A percentile compares a stretch with the other conserved stretches of the same genome.
These are phyloP conservation scores for Neotoma lepida DNA, from an alignment of 2,113 vertebrate species.

Conservation along the genomic window DNA sequence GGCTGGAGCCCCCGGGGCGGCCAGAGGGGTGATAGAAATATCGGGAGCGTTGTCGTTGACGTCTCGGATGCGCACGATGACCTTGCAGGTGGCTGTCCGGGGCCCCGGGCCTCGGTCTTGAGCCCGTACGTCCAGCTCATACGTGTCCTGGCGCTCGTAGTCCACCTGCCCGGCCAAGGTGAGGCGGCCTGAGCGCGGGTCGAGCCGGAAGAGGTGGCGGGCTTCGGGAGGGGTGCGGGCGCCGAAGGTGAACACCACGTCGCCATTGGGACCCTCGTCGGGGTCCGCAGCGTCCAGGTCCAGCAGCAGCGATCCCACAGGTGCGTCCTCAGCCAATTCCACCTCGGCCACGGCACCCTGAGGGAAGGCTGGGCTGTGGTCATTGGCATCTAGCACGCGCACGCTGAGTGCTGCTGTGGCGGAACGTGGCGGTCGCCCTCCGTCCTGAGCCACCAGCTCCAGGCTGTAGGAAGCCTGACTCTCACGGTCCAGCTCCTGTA, in stretches of 20 bases:
- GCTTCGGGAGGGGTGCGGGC: conserved; percentile 92
- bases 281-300: conserved; percentile 92
- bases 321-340: conserved; percentile 92
- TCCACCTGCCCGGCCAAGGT: conserved; percentile 90
- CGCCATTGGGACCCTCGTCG: conserved; percentile 94
- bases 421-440: conserved; percentile 89
- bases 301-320: conserved; percentile 89
- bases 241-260: conserved; percentile 93
- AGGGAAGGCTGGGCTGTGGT: conserved; percentile 95
- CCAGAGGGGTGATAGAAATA: conserved; percentile 94
- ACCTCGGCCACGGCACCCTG: conserved; percentile 89
- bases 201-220: conserved; percentile 92
- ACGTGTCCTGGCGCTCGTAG: conserved; percentile 93
- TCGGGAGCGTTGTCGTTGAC: conserved; percentile 96
- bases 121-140: conserved; percentile 95
- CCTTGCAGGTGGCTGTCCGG: conserved; percentile 91
- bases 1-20: conserved; percentile 82
- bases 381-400: conserved; percentile 94
- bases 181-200: conserved; percentile 91
- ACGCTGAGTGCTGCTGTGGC: conserved; percentile 92
- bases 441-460: conserved; percentile 94
- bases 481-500: conserved; percentile 95
- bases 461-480: conserved; percentile 90
- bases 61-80: conserved; percentile 93
- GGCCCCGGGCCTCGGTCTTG: conserved; percentile 92